phyloP scores from a whole-genome alignment of 2,113 vertebrate genomes.

The Pelvicachromis taeniatus region DNA sequence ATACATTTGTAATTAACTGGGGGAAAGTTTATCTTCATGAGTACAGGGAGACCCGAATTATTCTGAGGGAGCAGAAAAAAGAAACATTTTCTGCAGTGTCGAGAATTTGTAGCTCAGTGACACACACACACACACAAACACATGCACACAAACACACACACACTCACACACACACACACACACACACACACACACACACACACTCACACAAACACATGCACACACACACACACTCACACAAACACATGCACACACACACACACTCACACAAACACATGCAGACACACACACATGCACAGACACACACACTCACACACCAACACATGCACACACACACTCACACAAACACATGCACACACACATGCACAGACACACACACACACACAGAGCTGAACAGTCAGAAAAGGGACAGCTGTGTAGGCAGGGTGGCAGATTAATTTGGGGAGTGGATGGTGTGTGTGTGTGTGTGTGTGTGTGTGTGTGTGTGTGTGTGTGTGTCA shows the following conservation, averaged over 20 bases:
- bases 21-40: conserved; percentile 35
- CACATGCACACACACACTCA: too few species aligned
- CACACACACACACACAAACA: too few species aligned
- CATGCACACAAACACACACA: too few species aligned
- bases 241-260: not conserved
- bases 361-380: not conserved
- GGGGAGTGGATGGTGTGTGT: not conserved
- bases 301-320: too few species aligned
- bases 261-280: too few species aligned
- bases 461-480: too few species aligned
- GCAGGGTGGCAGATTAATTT: conserved; percentile 42
- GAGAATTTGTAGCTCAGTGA: conserved; percentile 33
- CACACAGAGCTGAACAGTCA: conserved; percentile 36
- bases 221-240: not conserved
- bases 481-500: not conserved
- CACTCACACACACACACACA: too few species aligned
- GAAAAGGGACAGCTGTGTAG: conserved; percentile 30
- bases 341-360: too few species aligned
- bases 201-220: too few species aligned
- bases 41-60: conserved; percentile 37
- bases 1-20: conserved; percentile 57
- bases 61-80: not conserved
- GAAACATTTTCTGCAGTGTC: conserved; percentile 34
- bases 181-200: too few species aligned
- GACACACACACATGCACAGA: too few species aligned